These are phyloP conservation scores for Meiosimyza decipiens DNA, from an alignment of 2,888 invertebrate genomes.

Conservation along the genomic window DNA sequence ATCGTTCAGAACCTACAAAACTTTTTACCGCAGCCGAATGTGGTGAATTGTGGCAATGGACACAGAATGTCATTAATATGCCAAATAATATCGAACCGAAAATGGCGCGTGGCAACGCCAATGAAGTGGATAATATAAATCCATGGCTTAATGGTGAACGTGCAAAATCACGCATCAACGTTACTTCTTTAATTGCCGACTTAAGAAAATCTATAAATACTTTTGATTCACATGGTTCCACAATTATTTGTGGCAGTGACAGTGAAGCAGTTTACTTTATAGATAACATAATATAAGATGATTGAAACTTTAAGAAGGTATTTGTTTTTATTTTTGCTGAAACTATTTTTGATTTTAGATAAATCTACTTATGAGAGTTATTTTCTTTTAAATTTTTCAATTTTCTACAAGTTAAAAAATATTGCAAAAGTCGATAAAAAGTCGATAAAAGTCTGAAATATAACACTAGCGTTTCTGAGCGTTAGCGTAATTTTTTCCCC, in stretches of 20 bases:
- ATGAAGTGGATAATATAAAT: slow-evolving; percentile 59
- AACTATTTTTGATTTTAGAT: too few species aligned
- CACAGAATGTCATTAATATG: slow-evolving; percentile 70
- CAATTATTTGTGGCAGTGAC: slow-evolving; percentile 85
- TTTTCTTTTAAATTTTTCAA: too few species aligned
- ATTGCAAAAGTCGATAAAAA: too few species aligned
- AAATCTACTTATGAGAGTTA: too few species aligned
- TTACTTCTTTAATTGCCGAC: slow-evolving; percentile 77
- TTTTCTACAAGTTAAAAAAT: too few species aligned
- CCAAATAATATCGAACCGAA: slow-evolving; percentile 33
- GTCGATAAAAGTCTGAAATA: too few species aligned
- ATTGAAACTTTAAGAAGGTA: slow-evolving; percentile 50
- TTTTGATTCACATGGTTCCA: slow-evolving; percentile 80
- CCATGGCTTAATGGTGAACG: slow-evolving; percentile 78
- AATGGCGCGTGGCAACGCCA: slow-evolving; percentile 32
- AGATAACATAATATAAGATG: slow-evolving; percentile 68
- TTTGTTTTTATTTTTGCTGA: not conserved
- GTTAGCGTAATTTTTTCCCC: too few species aligned
- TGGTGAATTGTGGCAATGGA: slow-evolving; percentile 93
- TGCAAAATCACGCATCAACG: slow-evolving; percentile 71
- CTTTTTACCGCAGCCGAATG: slow-evolving; percentile 82
- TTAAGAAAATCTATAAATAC: slow-evolving; percentile 85
- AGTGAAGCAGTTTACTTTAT: slow-evolving; percentile 89
- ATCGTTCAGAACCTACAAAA: slow-evolving; percentile 86
- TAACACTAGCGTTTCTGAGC: too few species aligned